Evolutionary conservation across 2,888 invertebrate genomes (phyloP), one percentile per base, ranked within the genome.

Genomic region (Smittia sp.): DNA sequence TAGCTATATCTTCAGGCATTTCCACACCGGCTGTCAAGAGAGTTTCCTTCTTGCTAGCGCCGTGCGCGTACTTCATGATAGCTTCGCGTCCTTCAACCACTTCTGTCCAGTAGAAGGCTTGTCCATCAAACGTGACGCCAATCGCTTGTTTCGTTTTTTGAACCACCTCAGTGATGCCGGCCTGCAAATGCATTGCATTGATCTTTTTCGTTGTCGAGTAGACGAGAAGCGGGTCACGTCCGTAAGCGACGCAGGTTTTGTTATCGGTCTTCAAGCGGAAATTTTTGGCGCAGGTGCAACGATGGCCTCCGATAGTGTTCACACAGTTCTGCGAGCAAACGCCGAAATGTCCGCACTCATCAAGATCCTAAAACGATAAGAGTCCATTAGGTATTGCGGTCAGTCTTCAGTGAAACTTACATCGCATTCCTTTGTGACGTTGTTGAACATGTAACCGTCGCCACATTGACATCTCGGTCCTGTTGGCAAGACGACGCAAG

Each of bases 21-120:
- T 88, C 88, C 0, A 93, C 79, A 0, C 93, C 93, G 76, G 88
- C 81, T 4, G 88, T 86, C 1, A 89, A 84, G 24, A 90, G 75
- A 0, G 15, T 85, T 81, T 90, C 86, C 75, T 84, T 84, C 1
- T 86, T 79, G 0, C 85, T 81, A 11, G 91, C 90, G 77, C 90
- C 87, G 1, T 87, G 82, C 11, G 83, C 81, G 0, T 89, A 86
- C 75, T 87, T 85, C 52, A 88, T 85, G 76, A 94, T 90, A 9
- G 88, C 86, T 80, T 92, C 90, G n/a, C 87, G 86, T 1, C 88
- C 89, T 2, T 86, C 80, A 1, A 86, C 85, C 0, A 89, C 86
- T 77, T 91, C 90, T 2, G 92, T 90, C 93, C 93, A 94, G 79
- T 91, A 94, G 27, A 93, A 80, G 76, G 87, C 83, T 1, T 83